A percentile compares a stretch with the other conserved stretches of the same genome.
Evolutionary conservation across 2,113 vertebrate genomes (phyloP).

Genomic region (Pomatorhinus ruficollis): DNA sequence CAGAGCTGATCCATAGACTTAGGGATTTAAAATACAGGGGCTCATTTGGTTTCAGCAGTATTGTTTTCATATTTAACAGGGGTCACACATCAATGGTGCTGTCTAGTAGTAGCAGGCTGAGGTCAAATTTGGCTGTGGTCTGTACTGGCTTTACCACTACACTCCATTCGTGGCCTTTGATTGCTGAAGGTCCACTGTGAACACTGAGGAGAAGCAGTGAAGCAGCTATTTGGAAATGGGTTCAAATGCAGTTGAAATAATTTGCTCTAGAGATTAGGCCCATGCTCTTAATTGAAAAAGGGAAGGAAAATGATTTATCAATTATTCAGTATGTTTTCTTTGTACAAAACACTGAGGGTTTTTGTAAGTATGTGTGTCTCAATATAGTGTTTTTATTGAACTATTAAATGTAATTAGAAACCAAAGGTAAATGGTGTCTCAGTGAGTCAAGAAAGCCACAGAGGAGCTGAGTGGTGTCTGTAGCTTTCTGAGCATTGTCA

Average conservation of each 20-base stretch:
- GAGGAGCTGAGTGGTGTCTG: neutral
- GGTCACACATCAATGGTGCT: neutral
- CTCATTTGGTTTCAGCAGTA: neutral
- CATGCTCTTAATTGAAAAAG: neutral
- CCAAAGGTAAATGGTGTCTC: slow-evolving; percentile 27
- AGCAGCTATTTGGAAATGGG: neutral
- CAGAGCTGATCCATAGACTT: neutral
- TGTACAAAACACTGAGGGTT: slow-evolving; percentile 19
- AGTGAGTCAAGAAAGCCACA: neutral
- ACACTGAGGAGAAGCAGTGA: neutral
- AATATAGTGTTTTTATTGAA: slow-evolving; percentile 38
- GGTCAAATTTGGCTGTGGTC: neutral
- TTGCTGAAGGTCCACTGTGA: neutral
- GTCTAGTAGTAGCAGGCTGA: neutral
- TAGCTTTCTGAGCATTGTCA: neutral
- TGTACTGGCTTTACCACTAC: neutral
- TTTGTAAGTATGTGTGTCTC: neutral
- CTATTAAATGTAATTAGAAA: slow-evolving; percentile 48
- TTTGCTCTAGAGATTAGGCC: slow-evolving; percentile 28
- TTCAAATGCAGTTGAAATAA: slow-evolving; percentile 43
- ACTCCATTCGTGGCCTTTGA: neutral
- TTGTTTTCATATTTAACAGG: neutral
- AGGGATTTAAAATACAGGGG: neutral
- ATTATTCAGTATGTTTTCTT: slow-evolving; percentile 59
- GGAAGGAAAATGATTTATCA: slow-evolving; percentile 52